Evolutionary conservation across 1,140 invertebrate species (phyloP).

Genomic region (Phymorhynchus buccinoides): DNA sequence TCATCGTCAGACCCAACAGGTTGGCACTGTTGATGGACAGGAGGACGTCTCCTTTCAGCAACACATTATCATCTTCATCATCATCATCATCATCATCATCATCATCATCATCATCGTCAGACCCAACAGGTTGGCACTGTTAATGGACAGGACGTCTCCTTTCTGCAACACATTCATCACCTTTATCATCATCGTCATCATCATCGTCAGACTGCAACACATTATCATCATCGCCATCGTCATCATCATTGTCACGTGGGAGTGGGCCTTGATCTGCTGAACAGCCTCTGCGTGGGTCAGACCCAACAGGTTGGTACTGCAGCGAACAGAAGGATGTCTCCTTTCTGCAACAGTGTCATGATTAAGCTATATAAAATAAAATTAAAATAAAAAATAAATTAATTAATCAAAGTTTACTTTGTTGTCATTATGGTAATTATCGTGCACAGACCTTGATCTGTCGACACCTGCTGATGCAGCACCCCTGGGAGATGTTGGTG

Average conservation of each 20-base stretch:
- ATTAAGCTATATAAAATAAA: neutral
- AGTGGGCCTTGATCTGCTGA: slow-evolving; percentile 73
- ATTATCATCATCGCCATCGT: neutral
- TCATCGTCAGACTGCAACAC: neutral
- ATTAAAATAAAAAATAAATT: neutral
- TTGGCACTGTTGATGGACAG: slow-evolving; percentile 74
- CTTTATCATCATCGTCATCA: neutral
- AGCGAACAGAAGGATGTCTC: slow-evolving; percentile 75
- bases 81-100: neutral
- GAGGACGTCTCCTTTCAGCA: slow-evolving; percentile 75
- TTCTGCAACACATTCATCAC: neutral
- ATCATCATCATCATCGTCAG: slow-evolving; percentile 20
- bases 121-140: slow-evolving; percentile 73
- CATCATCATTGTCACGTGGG: slow-evolving; percentile 53
- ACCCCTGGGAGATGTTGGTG: slow-evolving; percentile 75
- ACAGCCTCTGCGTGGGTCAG: slow-evolving; percentile 75
- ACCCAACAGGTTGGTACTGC: slow-evolving; percentile 73
- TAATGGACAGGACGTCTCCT: slow-evolving; percentile 75
- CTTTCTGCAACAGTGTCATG: slow-evolving; percentile 71
- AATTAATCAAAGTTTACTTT: no score
- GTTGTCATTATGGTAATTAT: no score
- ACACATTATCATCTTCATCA: neutral
- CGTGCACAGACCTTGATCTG: slow-evolving; percentile 72
- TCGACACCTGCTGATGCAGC: slow-evolving; percentile 73
- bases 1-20: slow-evolving; percentile 74